A percentile compares a stretch with the other conserved stretches of the same genome.
Conservation (phyloP, 2,797 vertebrate species). For the Sebastes matsubarae region DNA sequence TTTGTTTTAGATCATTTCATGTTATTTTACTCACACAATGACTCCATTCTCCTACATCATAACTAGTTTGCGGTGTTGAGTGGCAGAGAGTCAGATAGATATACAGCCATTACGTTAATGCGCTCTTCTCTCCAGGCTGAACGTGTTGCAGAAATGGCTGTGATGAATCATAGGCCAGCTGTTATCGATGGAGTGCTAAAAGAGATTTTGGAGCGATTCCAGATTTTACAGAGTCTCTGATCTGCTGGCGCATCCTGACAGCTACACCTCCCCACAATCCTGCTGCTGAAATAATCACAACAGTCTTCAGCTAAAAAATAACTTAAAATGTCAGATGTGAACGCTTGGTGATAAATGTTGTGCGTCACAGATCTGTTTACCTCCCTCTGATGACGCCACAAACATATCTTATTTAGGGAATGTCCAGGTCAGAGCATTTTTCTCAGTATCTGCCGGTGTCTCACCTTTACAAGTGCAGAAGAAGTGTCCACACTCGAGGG, state of each 20-base stretch:
- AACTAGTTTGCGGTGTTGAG: background rate
- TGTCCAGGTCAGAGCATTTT: background rate
- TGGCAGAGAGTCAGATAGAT: constrained; percentile 9
- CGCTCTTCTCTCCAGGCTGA: constrained; percentile 25
- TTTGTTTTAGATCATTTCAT: constrained; percentile 12
- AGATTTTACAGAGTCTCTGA: constrained; percentile 51
- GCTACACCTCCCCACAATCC: constrained; percentile 1
- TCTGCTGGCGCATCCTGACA: constrained; percentile 53
- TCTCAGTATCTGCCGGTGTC: background rate
- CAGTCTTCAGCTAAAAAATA: constrained; percentile 35
- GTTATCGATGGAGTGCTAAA: constrained; percentile 67
- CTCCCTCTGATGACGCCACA: background rate
- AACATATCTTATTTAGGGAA: background rate
- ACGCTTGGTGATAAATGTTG: background rate
- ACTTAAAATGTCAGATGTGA: constrained; percentile 16
- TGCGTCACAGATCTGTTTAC: background rate
- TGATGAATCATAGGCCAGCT: constrained; percentile 67
- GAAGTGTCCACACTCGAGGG: constrained; percentile 50
- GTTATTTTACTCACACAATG: constrained; percentile 8
- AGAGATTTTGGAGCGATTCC: constrained; percentile 67
- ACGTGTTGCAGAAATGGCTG: constrained; percentile 46
- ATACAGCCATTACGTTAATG: constrained; percentile 23
- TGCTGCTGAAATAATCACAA: constrained; percentile 12
- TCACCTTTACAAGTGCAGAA: constrained; percentile 25
- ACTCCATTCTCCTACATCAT: constrained; percentile 1